Conservation (phyloP, 1,140 invertebrate species). For the Drepana arcuata region DNA sequence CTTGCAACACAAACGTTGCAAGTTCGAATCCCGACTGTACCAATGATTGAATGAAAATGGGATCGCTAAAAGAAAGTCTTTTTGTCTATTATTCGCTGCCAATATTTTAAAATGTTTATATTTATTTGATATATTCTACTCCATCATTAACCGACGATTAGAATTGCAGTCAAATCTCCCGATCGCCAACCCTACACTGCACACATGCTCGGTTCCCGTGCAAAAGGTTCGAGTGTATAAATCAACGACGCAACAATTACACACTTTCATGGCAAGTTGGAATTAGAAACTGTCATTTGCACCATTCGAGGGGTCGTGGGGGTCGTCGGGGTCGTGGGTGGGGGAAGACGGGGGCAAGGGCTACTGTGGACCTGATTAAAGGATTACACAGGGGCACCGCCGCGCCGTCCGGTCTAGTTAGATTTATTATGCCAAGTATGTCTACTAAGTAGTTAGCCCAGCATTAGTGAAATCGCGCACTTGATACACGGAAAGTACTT, state of each 20-base stretch:
- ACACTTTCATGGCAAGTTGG: constrained; percentile 72
- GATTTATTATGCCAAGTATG: constrained; percentile 67
- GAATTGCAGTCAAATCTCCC: no score
- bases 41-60: no score
- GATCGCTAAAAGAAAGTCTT: no score
- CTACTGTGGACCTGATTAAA: constrained; percentile 67
- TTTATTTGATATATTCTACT: no score
- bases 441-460: constrained; percentile 60
- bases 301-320: constrained; percentile 50
- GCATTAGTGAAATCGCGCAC: no score
- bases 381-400: constrained; percentile 62
- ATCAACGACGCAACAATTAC: constrained; percentile 68
- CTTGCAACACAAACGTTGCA: no score
- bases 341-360: constrained; percentile 64
- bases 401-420: constrained; percentile 63
- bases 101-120: no score
- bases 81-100: no score
- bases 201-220: constrained; percentile 32
- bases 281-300: constrained; percentile 74
- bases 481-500: no score
- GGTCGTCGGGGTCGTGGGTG: constrained; percentile 27
- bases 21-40: no score
- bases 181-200: constrained; percentile 16
- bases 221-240: constrained; percentile 59
- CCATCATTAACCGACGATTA: no score